Base-by-base conservation (phyloP, 2,797 vertebrate genomes). In the Geotrypetes seraphini region DNA sequence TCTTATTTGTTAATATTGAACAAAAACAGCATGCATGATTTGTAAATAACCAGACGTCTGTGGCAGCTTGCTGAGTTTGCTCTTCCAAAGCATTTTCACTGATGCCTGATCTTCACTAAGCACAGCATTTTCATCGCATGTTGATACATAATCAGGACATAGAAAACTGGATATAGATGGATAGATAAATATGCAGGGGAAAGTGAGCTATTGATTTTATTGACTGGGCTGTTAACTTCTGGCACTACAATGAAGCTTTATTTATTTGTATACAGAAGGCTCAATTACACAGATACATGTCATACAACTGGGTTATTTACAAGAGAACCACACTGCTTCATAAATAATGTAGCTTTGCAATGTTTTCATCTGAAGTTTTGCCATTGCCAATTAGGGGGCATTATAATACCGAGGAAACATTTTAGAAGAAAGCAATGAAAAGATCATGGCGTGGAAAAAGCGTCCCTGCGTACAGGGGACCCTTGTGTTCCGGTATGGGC, bases 161-260 rank as follows among this genome's bases (percentile, higher is more conserved):
- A n/a, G n/a, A n/a, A n/a, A n/a, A n/a, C n/a, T n/a, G n/a, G n/a
- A n/a, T n/a, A n/a, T n/a, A n/a, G n/a, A n/a, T n/a, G n/a, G 66
- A 81, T 73, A 78, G 69, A 73, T 73, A 78, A 69, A 73, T 77
- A 79, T 74, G 70, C 64, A 70, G 74, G 66, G 76, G 76, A 79
- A 75, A 73, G 75, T 72, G 70, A 79, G 56, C 60, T 73, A 81
- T 79, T 84, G 79, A 84, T 83, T 81, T 73, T 81, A 83, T 82
- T 79, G 81, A 81, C 65, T 74, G 46, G 59, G 75, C 71, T 81
- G 71, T 79, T 81, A 83, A 78, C 74, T 81, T 76, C 69, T 81
- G 80, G 75, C 74, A 74, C 70, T 64, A 67, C 73, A 78, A 75
- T 81, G 78, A 78, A 79, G 61, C 65, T n/a, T 81, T 78, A 78